Evolutionary conservation across 2,888 invertebrate genomes (phyloP), one percentile per base, ranked within the genome.

Genomic region (Acanthosepion lycidas): DNA sequence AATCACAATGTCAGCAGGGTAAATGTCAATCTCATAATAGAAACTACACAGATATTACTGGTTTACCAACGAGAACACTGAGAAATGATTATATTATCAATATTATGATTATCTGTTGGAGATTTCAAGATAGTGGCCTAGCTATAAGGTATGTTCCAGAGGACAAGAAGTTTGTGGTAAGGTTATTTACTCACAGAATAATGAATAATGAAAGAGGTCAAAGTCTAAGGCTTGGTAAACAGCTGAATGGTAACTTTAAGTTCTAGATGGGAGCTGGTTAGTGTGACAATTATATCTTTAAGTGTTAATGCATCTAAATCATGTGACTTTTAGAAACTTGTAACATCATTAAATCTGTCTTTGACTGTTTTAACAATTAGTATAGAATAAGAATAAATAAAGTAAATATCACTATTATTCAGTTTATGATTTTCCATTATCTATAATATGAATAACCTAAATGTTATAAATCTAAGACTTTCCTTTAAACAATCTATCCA

Each of bases 31-130:
- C 78, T 78, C 33, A n/a, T 15, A 28, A 9, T 78, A 78, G 78
- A 78, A 78, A 33, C n/a, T 78, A 78, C 20, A 28, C 64, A 64
- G 28, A 64, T 26, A 64, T 78, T n/a, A 78, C n/a, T 78, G 78
- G 78, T 78, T 78, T 78, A 78, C 78, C 78, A 78, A 78, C 33
- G 78, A 12, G n/a, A 78, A 78, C n/a, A n/a, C n/a, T 12, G 78
- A 78, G 78, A n/a, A 78, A 78, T 78, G 78, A 78, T 78, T 78
- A 78, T 78, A 78, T 78, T 78, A n/a, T 78, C 78, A 78, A 78
- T 78, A 78, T 78, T 78, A 78, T 78, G 28, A 78, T 78, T 78
- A 6, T 78, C 78, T 78, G 78, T 78, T 78, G 78, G 78, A 78
- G 78, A 78, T 15, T n/a, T 59, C 59, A 8, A 78, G 28, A 78